Conservation (phyloP, 2,113 vertebrate genomes). For the Podilymbus podiceps region DNA sequence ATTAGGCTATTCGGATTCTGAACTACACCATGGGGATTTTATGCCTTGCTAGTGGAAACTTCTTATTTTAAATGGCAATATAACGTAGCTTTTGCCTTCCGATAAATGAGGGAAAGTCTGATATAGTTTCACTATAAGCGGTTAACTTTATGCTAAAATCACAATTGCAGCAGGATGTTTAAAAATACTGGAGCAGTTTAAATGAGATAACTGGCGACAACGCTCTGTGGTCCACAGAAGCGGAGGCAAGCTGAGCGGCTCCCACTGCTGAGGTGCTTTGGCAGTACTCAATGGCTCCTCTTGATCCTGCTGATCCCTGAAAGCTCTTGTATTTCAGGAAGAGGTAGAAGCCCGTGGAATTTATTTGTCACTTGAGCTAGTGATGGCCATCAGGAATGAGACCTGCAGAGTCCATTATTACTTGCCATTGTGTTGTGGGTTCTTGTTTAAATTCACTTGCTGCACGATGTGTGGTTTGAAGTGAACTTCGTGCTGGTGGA, state of each 20-base stretch:
- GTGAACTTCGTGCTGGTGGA: neutral
- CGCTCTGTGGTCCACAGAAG: neutral
- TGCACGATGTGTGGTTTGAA: neutral
- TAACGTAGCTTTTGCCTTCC: neutral
- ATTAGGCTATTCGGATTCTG: neutral
- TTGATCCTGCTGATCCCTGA: constrained; percentile 55
- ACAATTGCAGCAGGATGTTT: neutral
- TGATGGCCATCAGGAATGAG: constrained; percentile 37
- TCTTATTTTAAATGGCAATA: neutral
- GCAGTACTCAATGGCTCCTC: neutral
- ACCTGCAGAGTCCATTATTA: constrained; percentile 38
- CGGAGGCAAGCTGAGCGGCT: neutral
- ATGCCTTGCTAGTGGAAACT: neutral
- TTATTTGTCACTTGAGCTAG: constrained; percentile 64
- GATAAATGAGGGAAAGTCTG: neutral
- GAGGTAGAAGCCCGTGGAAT: constrained; percentile 46
- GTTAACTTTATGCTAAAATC: neutral
- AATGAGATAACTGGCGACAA: neutral
- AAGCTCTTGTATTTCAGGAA: constrained; percentile 58
- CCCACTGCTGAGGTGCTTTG: constrained; percentile 15
- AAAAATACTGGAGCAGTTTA: accelerated
- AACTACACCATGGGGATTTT: neutral
- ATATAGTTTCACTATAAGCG: neutral
- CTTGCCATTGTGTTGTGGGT: neutral
- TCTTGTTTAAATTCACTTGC: neutral